Conservation (phyloP, 2,113 vertebrate species). For the Psittacula cyanocephala region DNA sequence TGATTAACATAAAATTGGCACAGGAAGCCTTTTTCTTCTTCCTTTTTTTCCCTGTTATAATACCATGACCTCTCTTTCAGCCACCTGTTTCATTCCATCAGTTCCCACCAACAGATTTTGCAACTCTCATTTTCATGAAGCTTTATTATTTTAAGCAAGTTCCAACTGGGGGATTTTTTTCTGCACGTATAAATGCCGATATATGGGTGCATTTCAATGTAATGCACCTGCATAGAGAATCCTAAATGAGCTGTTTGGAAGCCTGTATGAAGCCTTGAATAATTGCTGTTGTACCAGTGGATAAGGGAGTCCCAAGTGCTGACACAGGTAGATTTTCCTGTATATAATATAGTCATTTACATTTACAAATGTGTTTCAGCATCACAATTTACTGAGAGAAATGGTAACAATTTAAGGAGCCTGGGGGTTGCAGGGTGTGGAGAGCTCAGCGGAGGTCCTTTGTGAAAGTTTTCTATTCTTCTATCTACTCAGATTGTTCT, state of each 20-base stretch:
- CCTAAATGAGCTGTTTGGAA: neutral
- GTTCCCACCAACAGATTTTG: neutral
- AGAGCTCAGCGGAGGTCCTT: conserved; percentile 25
- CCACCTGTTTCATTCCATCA: neutral
- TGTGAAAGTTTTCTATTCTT: conserved; percentile 11
- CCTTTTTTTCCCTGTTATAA: neutral
- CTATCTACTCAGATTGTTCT: neutral
- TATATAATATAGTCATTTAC: conserved; percentile 48
- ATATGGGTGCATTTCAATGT: neutral
- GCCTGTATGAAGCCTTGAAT: neutral
- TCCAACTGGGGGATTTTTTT: accelerated
- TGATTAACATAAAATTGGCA: neutral
- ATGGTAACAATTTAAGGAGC: conserved; percentile 57
- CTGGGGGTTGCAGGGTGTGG: neutral
- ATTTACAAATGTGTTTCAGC: conserved; percentile 44
- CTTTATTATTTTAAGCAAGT: neutral
- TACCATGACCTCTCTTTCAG: neutral
- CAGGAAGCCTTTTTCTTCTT: neutral
- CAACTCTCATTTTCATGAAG: neutral
- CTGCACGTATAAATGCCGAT: neutral
- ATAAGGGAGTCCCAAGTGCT: neutral
- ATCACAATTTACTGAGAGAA: conserved; percentile 60
- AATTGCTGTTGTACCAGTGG: neutral
- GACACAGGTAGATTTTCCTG: conserved; percentile 16
- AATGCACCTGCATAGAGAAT: neutral